Percentiles rank a stretch among this genome's conserved stretches.
These are phyloP conservation scores for Sciurus vulgaris DNA, from an alignment of 2,797 vertebrate species.

Conservation along the genomic window DNA sequence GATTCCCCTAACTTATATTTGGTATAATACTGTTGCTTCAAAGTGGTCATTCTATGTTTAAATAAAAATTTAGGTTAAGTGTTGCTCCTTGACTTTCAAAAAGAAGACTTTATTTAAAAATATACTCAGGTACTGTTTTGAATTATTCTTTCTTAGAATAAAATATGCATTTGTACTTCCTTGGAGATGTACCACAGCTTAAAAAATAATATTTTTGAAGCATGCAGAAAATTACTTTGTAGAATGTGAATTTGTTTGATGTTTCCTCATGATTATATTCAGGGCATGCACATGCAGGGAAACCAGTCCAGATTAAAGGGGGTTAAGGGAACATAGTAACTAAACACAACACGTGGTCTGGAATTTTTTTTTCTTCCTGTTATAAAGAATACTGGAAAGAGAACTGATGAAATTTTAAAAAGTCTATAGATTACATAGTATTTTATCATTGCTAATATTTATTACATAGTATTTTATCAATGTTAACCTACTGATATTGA, in stretches of 20 bases:
- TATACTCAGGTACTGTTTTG: not conserved
- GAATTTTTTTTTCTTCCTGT: not conserved
- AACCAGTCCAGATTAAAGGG: slow-evolving; percentile 33
- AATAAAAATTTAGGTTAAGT: slow-evolving; percentile 28
- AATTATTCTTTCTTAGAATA: slow-evolving; percentile 36
- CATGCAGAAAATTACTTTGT: not conserved
- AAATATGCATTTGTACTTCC: not conserved
- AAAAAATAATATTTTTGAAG: slow-evolving; percentile 44
- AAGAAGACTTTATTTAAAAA: slow-evolving; percentile 25
- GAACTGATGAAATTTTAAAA: not conserved
- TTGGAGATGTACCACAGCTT: not conserved
- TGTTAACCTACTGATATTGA: not conserved
- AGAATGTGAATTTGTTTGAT: slow-evolving; percentile 11
- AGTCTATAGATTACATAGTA: slow-evolving; percentile 14
- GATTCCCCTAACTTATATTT: not conserved
- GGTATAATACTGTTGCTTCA: not conserved
- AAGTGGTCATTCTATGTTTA: slow-evolving; percentile 1
- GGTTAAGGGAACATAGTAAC: slow-evolving; percentile 3
- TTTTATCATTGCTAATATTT: slow-evolving; percentile 9
- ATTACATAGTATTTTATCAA: not conserved
- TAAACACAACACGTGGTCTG: not conserved
- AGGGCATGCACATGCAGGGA: not conserved
- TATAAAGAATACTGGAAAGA: slow-evolving; percentile 32
- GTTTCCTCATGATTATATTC: not conserved
- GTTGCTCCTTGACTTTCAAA: slow-evolving; percentile 27